phyloP scores from a whole-genome alignment of 2,888 invertebrate species.

The Cephus pulcher region DNA sequence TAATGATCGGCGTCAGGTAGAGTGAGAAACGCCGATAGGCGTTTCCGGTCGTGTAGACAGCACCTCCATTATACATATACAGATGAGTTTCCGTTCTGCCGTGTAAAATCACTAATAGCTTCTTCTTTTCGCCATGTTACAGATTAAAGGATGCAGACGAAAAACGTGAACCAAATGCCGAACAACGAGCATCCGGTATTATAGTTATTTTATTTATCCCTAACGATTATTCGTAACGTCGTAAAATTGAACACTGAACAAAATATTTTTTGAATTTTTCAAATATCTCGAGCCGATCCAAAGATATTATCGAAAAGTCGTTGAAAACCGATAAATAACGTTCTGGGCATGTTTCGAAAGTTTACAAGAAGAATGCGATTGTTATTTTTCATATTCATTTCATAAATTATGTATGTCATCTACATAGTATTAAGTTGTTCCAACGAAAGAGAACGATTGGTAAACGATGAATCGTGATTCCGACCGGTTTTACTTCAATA shows the following conservation, averaged over 20 bases:
- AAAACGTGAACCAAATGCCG: constrained; percentile 44
- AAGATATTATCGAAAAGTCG: too few relatives aligned
- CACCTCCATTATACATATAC: not conserved
- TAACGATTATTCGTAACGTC: not conserved
- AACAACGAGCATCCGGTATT: constrained; percentile 23
- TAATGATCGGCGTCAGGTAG: not conserved
- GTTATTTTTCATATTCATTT: too few relatives aligned
- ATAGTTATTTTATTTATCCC: not conserved
- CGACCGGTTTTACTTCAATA: not conserved
- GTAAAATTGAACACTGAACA: too few relatives aligned
- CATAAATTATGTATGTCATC: too few relatives aligned
- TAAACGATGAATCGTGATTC: not conserved
- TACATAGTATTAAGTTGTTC: too few relatives aligned
- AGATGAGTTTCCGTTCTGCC: not conserved
- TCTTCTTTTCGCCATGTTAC: not conserved
- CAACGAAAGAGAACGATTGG: not conserved
- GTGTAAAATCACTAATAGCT: not conserved
- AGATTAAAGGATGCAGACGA: constrained; percentile 45
- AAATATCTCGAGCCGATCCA: too few relatives aligned
- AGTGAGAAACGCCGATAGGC: not conserved
- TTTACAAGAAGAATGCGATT: not conserved
- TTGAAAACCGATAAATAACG: not conserved
- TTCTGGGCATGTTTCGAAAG: not conserved
- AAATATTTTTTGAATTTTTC: too few relatives aligned
- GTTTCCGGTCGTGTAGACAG: constrained; percentile 3